These are phyloP conservation scores for Brenthis hecate DNA, from an alignment of 2,888 invertebrate genomes.

Conservation along the genomic window DNA sequence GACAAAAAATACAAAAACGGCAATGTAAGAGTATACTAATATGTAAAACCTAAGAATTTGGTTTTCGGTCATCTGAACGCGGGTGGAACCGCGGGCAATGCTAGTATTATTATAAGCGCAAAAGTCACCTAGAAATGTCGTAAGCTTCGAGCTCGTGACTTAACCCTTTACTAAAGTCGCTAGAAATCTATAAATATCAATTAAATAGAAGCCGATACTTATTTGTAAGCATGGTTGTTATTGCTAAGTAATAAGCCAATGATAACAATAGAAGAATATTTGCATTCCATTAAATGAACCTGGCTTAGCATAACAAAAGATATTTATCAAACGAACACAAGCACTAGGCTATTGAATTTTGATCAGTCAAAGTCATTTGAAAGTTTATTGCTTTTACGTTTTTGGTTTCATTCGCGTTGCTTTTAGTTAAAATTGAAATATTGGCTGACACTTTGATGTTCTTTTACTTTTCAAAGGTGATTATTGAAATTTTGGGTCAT, in stretches of 20 bases:
- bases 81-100: no score
- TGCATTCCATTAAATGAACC: conserved; percentile 68
- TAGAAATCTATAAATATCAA: no score
- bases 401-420: conserved; percentile 18
- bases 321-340: conserved; percentile 40
- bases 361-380: conserved; percentile 29
- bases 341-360: conserved; percentile 26
- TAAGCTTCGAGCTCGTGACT: no score
- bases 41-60: no score
- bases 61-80: no score
- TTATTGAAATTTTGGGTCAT: neutral
- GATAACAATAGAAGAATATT: conserved; percentile 21
- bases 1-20: no score
- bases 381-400: conserved; percentile 24
- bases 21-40: no score
- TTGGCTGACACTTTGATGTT: conserved; percentile 5
- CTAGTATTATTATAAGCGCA: no score
- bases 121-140: no score
- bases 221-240: no score
- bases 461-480: neutral
- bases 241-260: neutral
- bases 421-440: conserved; percentile 21
- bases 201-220: no score
- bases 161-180: no score
- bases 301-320: conserved; percentile 70